Evolutionary conservation across 1,140 invertebrate species (phyloP).

Genomic region (Conus betulinus): DNA sequence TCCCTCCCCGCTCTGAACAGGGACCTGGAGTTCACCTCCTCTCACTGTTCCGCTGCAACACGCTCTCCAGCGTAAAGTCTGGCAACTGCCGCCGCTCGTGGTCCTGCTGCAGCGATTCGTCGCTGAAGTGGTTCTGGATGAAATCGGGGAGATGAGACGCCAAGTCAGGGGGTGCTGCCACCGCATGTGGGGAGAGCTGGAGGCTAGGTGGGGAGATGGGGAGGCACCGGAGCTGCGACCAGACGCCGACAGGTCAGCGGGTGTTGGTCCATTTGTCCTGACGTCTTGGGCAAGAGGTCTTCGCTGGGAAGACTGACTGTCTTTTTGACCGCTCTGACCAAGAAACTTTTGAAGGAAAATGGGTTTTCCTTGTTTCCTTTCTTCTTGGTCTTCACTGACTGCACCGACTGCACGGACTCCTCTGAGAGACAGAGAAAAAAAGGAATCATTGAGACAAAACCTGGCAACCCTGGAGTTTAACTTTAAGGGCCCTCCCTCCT

Average conservation of each 20-base stretch:
- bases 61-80: slow-evolving; percentile 17
- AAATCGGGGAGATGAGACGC: slow-evolving; percentile 70
- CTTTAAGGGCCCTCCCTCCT: too few relatives aligned
- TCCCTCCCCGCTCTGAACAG: not conserved
- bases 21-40: not conserved
- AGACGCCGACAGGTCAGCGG: not conserved
- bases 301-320: not conserved
- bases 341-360: slow-evolving; percentile 74
- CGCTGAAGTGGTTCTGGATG: slow-evolving; percentile 68
- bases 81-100: slow-evolving; percentile 21
- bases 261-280: not conserved
- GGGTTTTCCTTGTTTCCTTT: slow-evolving; percentile 66
- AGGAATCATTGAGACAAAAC: not conserved
- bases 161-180: slow-evolving; percentile 54
- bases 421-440: slow-evolving; percentile 24
- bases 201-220: not conserved
- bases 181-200: not conserved
- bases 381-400: slow-evolving; percentile 51
- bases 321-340: slow-evolving; percentile 3
- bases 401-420: not conserved
- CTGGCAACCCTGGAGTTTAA: too few relatives aligned
- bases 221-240: not conserved
- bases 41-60: not conserved
- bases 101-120: slow-evolving; percentile 3
- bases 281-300: not conserved